These are phyloP conservation scores for Eupithecia subfuscata DNA, from an alignment of 2,888 invertebrate species.

Conservation along the genomic window DNA sequence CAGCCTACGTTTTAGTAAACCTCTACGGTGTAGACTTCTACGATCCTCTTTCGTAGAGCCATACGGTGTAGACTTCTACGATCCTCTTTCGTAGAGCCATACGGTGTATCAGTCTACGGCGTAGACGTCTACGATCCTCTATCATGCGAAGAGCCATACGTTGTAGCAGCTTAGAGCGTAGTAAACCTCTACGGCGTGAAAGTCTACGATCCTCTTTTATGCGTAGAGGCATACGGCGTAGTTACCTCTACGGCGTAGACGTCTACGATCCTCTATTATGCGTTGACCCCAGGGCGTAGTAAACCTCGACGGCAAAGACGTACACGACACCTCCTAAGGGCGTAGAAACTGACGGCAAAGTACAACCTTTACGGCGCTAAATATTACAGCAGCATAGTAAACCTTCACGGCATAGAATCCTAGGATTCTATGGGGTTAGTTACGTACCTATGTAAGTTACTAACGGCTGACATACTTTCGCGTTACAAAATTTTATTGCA, in stretches of 20 bases:
- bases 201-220: no score
- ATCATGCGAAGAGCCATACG: neutral
- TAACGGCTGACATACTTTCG: neutral
- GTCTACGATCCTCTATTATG: no score
- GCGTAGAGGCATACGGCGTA: no score
- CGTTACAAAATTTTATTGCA: neutral
- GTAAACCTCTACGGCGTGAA: neutral
- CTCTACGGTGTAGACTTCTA: neutral
- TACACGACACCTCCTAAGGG: neutral
- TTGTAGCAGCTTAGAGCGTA: no score
- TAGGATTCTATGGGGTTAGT: no score
- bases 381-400: neutral
- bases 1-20: neutral
- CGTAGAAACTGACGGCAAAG: neutral
- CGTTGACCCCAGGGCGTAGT: no score
- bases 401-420: neutral
- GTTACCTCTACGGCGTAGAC: no score
- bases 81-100: neutral
- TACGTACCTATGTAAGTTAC: no score
- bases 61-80: neutral
- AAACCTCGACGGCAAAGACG: no score
- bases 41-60: neutral
- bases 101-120: neutral
- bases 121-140: neutral
- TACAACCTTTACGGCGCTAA: neutral